Evolutionary conservation across 2,888 invertebrate species (phyloP), one percentile per base, ranked within the genome.

Genomic region (Chrysina gloriosa): DNA sequence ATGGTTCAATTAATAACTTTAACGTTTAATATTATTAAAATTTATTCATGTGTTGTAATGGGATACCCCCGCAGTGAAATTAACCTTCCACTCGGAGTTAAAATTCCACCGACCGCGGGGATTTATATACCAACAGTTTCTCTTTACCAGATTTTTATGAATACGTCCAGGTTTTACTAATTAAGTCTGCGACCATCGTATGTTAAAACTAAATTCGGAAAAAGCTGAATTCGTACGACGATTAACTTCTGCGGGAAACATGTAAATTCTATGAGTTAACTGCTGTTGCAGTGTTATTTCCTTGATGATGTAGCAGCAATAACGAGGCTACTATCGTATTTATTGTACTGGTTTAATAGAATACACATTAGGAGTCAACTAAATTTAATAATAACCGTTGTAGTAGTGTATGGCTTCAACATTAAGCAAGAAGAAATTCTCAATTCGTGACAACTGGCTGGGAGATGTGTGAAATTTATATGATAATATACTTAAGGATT

Each of bases 11-110:
- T 58, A 58, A 58, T 58, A 58, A 58, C 27, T 14, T 58, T 58
- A 58, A 58, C 27, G 58, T 58, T 42, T 42, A 42, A 58, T 58
- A 14, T 58, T 58, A 63, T 48, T 63, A 65, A 56, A 65, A 56
- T 65, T 42, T 65, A 65, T 65, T 65, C 65, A 45, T 45, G 45
- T 65, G 52, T 54, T 45, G 56, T 56, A 65, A 65, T 56, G 31
- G 23, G 36, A 52, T 39, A 45, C 54, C 65, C 56, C 65, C 65
- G 31, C 27, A 42, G 65, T 54, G 25, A 56, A 56, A 45, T 56
- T 65, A 45, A 65, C 56, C 54, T 65, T 42, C 58, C 58, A 39
- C 11, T 42, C 9, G 25, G 58, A 58, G 42, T 58, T 58, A 11
- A 58, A 58, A 58, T 58, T 58, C 58, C 39, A 58, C 42, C 14